Base-by-base conservation (phyloP, 1,140 invertebrate species). In the Cydia amplana region DNA sequence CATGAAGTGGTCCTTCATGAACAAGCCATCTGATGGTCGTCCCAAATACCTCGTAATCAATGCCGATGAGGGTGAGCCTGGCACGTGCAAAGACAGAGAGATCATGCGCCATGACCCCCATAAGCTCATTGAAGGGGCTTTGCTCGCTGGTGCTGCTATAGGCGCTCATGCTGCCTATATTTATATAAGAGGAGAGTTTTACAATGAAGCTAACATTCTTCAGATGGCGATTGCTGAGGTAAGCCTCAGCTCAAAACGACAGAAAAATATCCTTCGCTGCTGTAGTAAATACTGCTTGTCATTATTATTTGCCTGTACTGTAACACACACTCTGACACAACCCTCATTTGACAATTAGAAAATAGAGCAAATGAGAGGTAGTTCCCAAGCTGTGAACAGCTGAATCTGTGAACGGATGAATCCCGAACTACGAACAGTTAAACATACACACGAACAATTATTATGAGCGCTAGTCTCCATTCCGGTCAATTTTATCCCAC, bases 1-100 rank as follows among this genome's bases (percentile, higher is more conserved):
- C 49, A 98, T 99, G 97, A 99, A 99, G 93, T 99, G 99, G 99
- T 98, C 98, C 40, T 99, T 99, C 90, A 99, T 99, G 99, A 99
- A 99, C 85, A 99, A 99, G 90, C 99, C 99, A 1, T 96, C 96
- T 6, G 99, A 99, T 95, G 98, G 99, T 16, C 96, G 98, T 78
- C 99, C 99, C 3, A 99, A 99, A 87, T 99, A 99, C 93, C 93
- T 99, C 73, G 98, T 99, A 9, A 97, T 99, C 0, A 99, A 99
- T 94, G 99, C 98, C 78, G 99, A 99, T 93, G 99, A 99, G 93
- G 99, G 99, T 64, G 99, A 99, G 88, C 99, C 99, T 32, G 99
- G 99, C 2, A 99, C 99, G 0, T 99, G 99, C 91, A 99, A 99
- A 90, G 99, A 99, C 94, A 94, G 99, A 73, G 99, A 99, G 91